phyloP scores from a whole-genome alignment of 2,888 invertebrate species.

The Protodeltote pygarga region DNA sequence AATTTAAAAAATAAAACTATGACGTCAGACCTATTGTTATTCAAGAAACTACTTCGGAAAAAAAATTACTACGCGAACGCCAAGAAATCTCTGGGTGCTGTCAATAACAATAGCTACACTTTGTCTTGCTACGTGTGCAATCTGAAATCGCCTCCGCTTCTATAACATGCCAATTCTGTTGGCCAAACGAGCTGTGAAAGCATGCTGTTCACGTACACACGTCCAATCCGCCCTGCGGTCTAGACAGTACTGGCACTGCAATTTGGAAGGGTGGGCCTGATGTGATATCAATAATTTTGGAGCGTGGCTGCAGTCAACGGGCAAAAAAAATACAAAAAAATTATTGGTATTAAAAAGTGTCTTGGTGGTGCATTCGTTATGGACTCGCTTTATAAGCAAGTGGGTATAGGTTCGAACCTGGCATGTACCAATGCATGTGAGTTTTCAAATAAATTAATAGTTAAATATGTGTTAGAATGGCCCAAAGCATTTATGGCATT shows the following conservation, averaged over 20 bases:
- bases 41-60: background rate
- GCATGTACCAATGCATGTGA: background rate
- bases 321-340: slow-evolving; percentile 21
- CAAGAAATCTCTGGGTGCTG: slow-evolving; percentile 55
- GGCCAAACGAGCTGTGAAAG: slow-evolving; percentile 65
- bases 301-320: slow-evolving; percentile 12
- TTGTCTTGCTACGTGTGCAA: slow-evolving; percentile 71
- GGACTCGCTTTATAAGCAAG: too few species aligned
- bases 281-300: slow-evolving; percentile 51
- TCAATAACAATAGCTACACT: slow-evolving; percentile 65
- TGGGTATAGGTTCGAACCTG: too few species aligned
- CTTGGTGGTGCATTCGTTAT: background rate
- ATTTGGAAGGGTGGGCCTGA: slow-evolving; percentile 49
- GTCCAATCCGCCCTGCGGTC: slow-evolving; percentile 54
- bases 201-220: slow-evolving; percentile 71
- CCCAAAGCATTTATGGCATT: too few species aligned
- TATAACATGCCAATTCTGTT: slow-evolving; percentile 65
- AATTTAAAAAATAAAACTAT: too few species aligned
- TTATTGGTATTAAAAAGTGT: background rate
- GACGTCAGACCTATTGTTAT: too few species aligned
- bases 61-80: slow-evolving; percentile 40
- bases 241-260: slow-evolving; percentile 49
- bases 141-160: slow-evolving; percentile 64
- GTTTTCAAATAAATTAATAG: too few species aligned
- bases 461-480: too few species aligned